Conservation (phyloP, 2,888 invertebrate genomes). For the Xanthorhoe designata region DNA sequence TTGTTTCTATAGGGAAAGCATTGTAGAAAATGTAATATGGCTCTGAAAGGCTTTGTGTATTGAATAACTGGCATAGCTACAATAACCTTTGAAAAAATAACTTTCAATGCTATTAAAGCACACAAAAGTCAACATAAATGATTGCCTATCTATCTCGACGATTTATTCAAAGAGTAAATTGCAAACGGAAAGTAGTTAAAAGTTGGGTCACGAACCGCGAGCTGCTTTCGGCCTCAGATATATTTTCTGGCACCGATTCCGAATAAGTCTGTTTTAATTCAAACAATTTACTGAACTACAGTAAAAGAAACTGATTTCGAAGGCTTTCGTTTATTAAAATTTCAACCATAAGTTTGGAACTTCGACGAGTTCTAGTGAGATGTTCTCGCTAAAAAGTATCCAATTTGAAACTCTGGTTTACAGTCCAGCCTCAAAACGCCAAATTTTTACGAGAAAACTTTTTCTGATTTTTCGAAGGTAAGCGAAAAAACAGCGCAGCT, state of each 20-base stretch:
- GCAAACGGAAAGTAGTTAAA: slow-evolving; percentile 36
- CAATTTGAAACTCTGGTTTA: slow-evolving; percentile 64
- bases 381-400: slow-evolving; percentile 62
- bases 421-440: slow-evolving; percentile 64
- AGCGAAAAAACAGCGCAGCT: slow-evolving; percentile 52
- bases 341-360: slow-evolving; percentile 63
- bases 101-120: not conserved
- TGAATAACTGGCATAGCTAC: too few species aligned
- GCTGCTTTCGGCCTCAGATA: slow-evolving; percentile 34
- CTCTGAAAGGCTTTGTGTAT: too few species aligned
- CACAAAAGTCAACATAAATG: slow-evolving; percentile 3
- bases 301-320: slow-evolving; percentile 57
- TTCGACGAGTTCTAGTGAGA: slow-evolving; percentile 61
- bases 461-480: slow-evolving; percentile 57
- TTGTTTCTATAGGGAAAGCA: too few species aligned
- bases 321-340: slow-evolving; percentile 70
- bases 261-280: slow-evolving; percentile 53
- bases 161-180: slow-evolving; percentile 25
- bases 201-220: slow-evolving; percentile 43
- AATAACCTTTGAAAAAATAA: too few species aligned
- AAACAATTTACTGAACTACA: slow-evolving; percentile 54
- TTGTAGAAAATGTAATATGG: too few species aligned
- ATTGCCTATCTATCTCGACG: slow-evolving; percentile 3
- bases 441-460: slow-evolving; percentile 76
- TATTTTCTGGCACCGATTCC: slow-evolving; percentile 49